Conservation (phyloP, 2,113 vertebrate species). For the rabbit (Oryctolagus cuniculus) region mOryCun1.1 NC_091442.1:101545001-101545500, state of each 20-base stretch:
- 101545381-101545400: constrained; percentile 9
- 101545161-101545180: background rate
- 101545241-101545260: background rate
- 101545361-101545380: background rate
- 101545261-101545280: background rate
- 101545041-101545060: too few species aligned
- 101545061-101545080: too few species aligned
- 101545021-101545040: too few species aligned
- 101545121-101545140: background rate
- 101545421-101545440: too few species aligned
- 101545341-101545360: background rate
- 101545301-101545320: background rate
- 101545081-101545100: too few species aligned
- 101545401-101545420: background rate
- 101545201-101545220: background rate
- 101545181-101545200: background rate
- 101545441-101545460: too few species aligned
- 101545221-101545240: background rate
- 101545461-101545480: too few species aligned
- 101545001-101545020: too few species aligned
- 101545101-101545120: too few species aligned
- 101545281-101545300: background rate
- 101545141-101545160: background rate
- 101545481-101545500: too few species aligned
- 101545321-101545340: background rate